Evolutionary conservation across 2,113 vertebrate species (phyloP), one percentile per base, ranked within the genome.

Genomic region (Picathartes gymnocephalus): DNA sequence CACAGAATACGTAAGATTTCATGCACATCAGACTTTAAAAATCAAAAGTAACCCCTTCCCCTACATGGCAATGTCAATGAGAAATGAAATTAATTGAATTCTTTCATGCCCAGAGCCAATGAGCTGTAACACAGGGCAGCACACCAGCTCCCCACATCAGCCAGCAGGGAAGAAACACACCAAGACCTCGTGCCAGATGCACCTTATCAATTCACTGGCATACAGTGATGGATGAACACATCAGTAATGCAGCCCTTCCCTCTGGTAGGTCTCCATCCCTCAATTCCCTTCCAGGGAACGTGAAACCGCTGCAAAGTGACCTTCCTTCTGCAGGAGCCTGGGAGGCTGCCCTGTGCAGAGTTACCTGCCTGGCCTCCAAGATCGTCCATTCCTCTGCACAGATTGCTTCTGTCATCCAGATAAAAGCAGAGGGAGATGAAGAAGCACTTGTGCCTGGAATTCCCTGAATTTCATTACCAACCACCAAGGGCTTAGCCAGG

Each of bases 381-480:
- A n/a, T 66, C 71, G 61, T 88, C 93, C 69, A 33, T 86, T 71
- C 60, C 82, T 58, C 86, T 28, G 58, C 76, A 78, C 64, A 74
- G 45, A 83, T 37, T 86, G 64, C 58, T 71, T 77, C 25, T 4
- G 2, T 81, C 71, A 69, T 40, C 81, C 88, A 88, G 70, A 95
- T 57, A 79, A 90, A 94, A 93, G 30, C 30, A 81, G 22, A 88
- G 27, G 53, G 78, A 93, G n/a, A 85, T 66, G 92, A 91, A 44
- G 45, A 70, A 86, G 33, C 51, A 79, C 48, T 68, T 93, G 45
- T n/a, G 65, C 13, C 53, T 93, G 85, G 71, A 90, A 90, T 73
- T 81, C 48, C 60, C 47, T 84, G 76, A 88, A 88, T 92, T 86
- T 95, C 84, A 83, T 72, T 78, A 47, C 78, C n/a, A 78, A 71